Base-by-base conservation (phyloP, 2,888 invertebrate genomes). In the Cylloceria caligata region DNA sequence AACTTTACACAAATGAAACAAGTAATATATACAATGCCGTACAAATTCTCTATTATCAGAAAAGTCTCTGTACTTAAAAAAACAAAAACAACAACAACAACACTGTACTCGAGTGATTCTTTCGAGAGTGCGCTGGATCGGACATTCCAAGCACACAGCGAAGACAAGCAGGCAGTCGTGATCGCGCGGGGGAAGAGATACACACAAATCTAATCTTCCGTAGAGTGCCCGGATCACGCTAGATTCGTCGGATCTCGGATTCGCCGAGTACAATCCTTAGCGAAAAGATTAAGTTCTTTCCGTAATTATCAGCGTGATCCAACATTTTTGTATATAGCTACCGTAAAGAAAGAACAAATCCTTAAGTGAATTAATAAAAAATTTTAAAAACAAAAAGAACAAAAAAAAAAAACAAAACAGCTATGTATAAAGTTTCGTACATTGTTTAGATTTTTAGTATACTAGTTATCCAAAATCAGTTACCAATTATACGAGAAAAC, bases 371-470 rank as follows among this genome's bases (percentile, higher is more conserved):
- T n/a, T n/a, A n/a, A n/a, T n/a, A n/a, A n/a, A n/a, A n/a, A n/a
- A n/a, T n/a, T n/a, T n/a, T n/a, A n/a, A n/a, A n/a, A n/a, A n/a
- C n/a, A n/a, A n/a, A n/a, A n/a, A n/a, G n/a, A n/a, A n/a, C n/a
- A 47, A 67, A n/a, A 68, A 16, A 71, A 74, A 71, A 60, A 55
- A 67, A 65, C 79, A 71, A 77, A 60, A 83, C 89, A 89, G 88
- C 87, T 88, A 90, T 90, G 90, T 91, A 90, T 90, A 91, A 90
- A 90, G 85, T 91, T 91, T 91, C 90, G 86, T 90, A 90, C 90
- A 87, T 90, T 90, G 90, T 90, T 89, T 90, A 90, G 89, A 86
- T 90, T 90, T 90, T 89, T 89, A 91, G 90, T 86, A 88, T 84
- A 88, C 84, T 86, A 88, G 86, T 90, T 90, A 90, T 90, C 85